Evolutionary conservation across 2,113 vertebrate species (phyloP).

Genomic region (Chrysemys picta): DNA sequence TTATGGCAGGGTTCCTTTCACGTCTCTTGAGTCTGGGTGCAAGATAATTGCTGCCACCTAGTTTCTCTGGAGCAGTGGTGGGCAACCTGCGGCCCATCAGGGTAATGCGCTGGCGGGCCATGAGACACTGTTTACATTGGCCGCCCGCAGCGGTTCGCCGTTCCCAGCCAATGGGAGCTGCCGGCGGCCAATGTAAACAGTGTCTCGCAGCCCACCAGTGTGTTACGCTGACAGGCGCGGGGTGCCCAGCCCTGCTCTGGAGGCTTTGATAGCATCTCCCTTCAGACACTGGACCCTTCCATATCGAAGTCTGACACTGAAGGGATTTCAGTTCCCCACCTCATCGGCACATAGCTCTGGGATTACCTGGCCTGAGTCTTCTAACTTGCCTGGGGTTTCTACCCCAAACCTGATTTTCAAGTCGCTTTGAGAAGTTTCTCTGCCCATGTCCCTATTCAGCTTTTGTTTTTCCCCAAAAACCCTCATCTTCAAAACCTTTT

Average conservation of each 20-base stretch:
- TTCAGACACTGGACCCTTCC: neutral
- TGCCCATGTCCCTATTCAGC: neutral
- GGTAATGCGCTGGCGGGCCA: no score
- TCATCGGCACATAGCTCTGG: neutral
- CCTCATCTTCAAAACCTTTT: slow-evolving; percentile 2
- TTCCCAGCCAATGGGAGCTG: no score
- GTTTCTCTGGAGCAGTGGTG: neutral
- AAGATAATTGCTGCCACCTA: rapidly evolving
- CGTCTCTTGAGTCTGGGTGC: rapidly evolving
- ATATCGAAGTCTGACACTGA: neutral
- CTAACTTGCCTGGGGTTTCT: neutral
- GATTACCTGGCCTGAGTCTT: neutral
- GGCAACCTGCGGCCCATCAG: no score
- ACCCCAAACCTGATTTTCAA: neutral
- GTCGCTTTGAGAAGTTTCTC: neutral
- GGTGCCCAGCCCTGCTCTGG: no score
- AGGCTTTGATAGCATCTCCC: neutral
- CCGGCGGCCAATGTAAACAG: no score
- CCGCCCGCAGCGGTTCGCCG: no score
- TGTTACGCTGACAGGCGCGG: no score
- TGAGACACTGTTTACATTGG: no score
- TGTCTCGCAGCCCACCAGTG: no score
- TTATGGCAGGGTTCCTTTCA: neutral
- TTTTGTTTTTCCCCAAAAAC: neutral
- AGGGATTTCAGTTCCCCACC: neutral